phyloP scores from a whole-genome alignment of 2,113 vertebrate genomes.

The Noctilio leporinus region DNA sequence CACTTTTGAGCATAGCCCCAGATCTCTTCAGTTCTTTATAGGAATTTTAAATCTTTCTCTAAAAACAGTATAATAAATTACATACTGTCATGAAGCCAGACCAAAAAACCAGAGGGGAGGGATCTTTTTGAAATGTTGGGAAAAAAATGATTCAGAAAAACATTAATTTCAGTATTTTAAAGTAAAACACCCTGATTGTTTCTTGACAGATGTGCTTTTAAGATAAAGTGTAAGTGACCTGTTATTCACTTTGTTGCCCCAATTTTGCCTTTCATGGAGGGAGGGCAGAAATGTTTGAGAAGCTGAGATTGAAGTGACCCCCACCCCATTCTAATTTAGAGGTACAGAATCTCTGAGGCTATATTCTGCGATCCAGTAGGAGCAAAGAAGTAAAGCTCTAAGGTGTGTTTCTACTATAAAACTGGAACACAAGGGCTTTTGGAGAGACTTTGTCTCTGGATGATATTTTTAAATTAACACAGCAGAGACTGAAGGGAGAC shows the following conservation, averaged over 20 bases:
- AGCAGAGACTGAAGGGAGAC: not conserved
- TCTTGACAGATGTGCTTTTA: not conserved
- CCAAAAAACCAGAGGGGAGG: not conserved
- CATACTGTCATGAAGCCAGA: not conserved
- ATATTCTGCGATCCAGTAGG: not conserved
- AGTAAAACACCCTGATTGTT: not conserved
- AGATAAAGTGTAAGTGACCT: not conserved
- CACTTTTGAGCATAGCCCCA: not conserved
- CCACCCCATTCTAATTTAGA: not conserved
- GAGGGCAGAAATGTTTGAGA: not conserved
- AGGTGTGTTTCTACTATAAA: not conserved
- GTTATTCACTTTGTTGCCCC: not conserved
- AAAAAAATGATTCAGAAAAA: not conserved
- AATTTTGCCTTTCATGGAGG: not conserved
- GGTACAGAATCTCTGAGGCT: not conserved
- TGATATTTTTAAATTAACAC: not conserved
- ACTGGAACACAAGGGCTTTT: not conserved
- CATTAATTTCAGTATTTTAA: not conserved
- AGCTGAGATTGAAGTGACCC: not conserved
- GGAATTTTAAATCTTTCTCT: not conserved
- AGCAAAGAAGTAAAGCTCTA: not conserved
- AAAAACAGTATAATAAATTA: not conserved
- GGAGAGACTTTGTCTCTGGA: not conserved
- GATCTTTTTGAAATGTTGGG: not conserved
- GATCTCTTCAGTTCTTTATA: not conserved